These are phyloP conservation scores for Hippolais icterina DNA, from an alignment of 2,113 vertebrate genomes.

Conservation along the genomic window DNA sequence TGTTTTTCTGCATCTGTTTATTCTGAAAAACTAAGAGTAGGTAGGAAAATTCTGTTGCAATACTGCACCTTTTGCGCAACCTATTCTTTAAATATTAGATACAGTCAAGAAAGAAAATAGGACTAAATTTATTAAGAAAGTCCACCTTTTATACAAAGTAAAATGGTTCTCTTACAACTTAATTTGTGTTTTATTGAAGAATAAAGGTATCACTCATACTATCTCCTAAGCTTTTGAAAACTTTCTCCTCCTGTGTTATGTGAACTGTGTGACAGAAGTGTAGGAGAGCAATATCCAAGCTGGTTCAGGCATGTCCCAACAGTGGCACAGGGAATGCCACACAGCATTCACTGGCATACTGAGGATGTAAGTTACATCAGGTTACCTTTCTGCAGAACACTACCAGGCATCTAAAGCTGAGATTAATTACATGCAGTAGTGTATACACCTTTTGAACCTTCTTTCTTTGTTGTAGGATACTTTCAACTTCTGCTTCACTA, in stretches of 20 bases:
- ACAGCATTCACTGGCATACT: not conserved
- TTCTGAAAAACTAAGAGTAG: not conserved
- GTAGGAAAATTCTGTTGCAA: not conserved
- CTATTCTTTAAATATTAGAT: not conserved
- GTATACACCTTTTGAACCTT: not conserved
- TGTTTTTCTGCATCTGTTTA: not conserved
- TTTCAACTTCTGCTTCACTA: not conserved
- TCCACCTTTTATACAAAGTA: not conserved
- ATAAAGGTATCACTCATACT: not conserved
- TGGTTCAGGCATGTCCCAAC: not conserved
- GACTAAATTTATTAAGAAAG: not conserved
- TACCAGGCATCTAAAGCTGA: not conserved
- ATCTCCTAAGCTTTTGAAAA: not conserved
- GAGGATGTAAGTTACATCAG: not conserved
- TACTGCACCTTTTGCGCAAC: not conserved
- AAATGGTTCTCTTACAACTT: not conserved
- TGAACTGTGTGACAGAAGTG: not conserved
- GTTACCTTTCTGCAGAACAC: not conserved
- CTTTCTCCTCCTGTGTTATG: not conserved
- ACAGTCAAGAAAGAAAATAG: not conserved
- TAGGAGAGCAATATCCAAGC: not conserved
- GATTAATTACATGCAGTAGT: not conserved
- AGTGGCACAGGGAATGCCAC: not conserved
- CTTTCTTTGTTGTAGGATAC: not conserved
- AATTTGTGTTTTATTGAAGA: not conserved